Percentiles rank a stretch among this genome's conserved stretches.
phyloP scores from a whole-genome alignment of 2,888 invertebrate species.

The Erannis defoliaria region DNA sequence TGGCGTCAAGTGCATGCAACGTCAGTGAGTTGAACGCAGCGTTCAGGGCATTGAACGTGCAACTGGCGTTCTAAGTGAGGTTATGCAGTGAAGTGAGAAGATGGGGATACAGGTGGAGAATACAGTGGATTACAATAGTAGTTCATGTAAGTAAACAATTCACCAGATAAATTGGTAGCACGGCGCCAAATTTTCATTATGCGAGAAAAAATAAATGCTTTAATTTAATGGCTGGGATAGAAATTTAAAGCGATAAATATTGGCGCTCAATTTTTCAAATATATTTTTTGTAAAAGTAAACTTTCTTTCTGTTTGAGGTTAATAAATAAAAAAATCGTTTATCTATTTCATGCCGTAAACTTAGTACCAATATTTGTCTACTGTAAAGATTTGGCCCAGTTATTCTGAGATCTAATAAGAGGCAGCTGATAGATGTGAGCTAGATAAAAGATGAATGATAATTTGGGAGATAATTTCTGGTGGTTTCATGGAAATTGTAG shows the following conservation, averaged over 20 bases:
- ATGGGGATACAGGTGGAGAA: slow-evolving; percentile 84
- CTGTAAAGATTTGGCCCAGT: slow-evolving; percentile 21
- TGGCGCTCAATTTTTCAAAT: no score
- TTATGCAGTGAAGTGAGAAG: slow-evolving; percentile 51
- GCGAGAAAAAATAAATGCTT: neutral
- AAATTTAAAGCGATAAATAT: neutral
- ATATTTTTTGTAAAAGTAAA: no score
- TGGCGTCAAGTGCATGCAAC: slow-evolving; percentile 4
- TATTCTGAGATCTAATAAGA: slow-evolving; percentile 22
- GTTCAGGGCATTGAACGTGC: slow-evolving; percentile 42
- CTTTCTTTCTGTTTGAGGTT: neutral
- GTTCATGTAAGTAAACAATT: slow-evolving; percentile 76
- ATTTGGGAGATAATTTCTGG: slow-evolving; percentile 19
- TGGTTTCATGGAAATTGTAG: slow-evolving; percentile 19
- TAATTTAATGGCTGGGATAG: neutral
- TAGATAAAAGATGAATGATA: slow-evolving; percentile 23
- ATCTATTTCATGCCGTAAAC: neutral
- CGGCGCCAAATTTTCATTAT: neutral
- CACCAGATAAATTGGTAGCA: no score
- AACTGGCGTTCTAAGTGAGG: slow-evolving; percentile 34
- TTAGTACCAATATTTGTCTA: slow-evolving; percentile 12
- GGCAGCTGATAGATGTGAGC: slow-evolving; percentile 26
- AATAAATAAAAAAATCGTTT: neutral
- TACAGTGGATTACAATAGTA: slow-evolving; percentile 77
- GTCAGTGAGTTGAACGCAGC: slow-evolving; percentile 5